Conservation (phyloP, 2,797 vertebrate genomes). For the Xenentodon cancila region DNA sequence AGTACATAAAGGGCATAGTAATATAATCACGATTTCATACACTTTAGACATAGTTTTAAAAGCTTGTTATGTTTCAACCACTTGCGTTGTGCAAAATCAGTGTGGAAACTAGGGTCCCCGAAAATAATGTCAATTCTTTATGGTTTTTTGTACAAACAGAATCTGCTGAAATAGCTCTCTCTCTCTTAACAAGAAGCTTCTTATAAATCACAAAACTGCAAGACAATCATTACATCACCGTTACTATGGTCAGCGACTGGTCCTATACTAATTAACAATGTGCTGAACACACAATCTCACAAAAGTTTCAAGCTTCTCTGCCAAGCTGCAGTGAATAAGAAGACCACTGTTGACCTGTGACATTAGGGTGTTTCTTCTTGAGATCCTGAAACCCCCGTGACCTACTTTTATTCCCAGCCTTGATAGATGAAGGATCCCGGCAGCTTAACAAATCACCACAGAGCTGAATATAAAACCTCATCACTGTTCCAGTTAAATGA, state of each 20-base stretch:
- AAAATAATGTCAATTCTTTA: no score
- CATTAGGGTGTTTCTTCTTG: constrained; percentile 49
- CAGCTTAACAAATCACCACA: constrained; percentile 53
- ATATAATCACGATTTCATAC: not conserved
- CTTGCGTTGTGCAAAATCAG: no score
- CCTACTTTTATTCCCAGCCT: constrained; percentile 20
- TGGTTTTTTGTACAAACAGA: no score
- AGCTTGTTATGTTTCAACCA: no score
- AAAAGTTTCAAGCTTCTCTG: constrained; percentile 38
- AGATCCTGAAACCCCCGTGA: constrained; percentile 50
- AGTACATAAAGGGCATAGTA: not conserved
- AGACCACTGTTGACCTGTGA: constrained; percentile 59
- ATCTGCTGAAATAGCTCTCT: no score
- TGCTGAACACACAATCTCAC: constrained; percentile 34
- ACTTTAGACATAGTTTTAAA: not conserved
- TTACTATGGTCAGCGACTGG: constrained; percentile 25
- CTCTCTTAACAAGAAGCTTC: no score
- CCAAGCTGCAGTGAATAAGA: constrained; percentile 39
- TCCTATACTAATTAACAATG: constrained; percentile 25
- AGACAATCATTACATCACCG: not conserved
- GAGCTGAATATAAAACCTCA: constrained; percentile 46
- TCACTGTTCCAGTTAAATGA: constrained; percentile 38
- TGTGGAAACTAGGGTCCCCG: no score
- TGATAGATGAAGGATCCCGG: constrained; percentile 42
- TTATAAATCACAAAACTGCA: no score